Evolutionary conservation across 2,113 vertebrate genomes (phyloP).

Genomic region (Cyanocitta stelleri): DNA sequence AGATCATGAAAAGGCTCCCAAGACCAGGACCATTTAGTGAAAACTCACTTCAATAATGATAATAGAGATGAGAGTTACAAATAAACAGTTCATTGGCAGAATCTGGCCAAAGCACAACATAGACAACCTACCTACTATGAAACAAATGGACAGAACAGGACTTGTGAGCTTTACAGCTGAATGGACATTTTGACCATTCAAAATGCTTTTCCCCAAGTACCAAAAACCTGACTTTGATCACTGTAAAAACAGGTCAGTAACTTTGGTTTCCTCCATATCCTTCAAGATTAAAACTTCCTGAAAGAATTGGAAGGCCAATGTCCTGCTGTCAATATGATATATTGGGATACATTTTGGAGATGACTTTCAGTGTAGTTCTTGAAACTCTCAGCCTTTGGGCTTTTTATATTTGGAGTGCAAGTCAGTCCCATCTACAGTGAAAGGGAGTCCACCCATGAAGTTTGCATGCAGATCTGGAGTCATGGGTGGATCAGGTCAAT

Average conservation of each 20-base stretch:
- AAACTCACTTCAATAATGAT: background rate
- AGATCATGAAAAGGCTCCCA: background rate
- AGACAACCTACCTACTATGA: background rate
- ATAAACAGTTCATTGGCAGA: background rate
- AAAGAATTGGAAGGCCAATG: background rate
- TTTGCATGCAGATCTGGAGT: background rate
- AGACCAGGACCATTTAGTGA: background rate
- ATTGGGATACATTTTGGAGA: background rate
- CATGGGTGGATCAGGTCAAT: background rate
- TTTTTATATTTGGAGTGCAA: background rate
- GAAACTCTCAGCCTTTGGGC: background rate
- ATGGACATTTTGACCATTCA: background rate
- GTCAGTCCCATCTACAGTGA: background rate
- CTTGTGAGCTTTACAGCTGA: background rate
- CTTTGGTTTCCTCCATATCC: background rate
- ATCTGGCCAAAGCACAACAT: background rate
- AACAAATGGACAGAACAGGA: background rate
- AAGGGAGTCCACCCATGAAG: background rate
- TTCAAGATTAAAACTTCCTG: background rate
- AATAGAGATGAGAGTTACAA: background rate
- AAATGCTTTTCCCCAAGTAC: background rate
- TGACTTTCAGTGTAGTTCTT: background rate
- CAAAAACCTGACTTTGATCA: background rate
- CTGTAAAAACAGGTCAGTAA: background rate
- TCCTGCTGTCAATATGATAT: background rate